phyloP scores from a whole-genome alignment of 2,113 vertebrate species.

The Laticauda colubrina region DNA sequence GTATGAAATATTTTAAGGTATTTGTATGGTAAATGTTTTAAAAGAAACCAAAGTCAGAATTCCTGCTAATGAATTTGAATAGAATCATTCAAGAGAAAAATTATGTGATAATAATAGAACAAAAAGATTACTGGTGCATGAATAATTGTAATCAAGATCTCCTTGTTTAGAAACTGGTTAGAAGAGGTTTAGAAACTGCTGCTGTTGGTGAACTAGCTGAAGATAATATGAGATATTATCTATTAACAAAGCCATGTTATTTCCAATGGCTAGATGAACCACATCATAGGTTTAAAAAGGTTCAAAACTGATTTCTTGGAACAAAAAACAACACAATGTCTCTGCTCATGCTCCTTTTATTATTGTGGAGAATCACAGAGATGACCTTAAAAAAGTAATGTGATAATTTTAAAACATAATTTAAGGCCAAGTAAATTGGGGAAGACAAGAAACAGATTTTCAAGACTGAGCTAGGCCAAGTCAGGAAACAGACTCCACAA shows the following conservation, averaged over 20 bases:
- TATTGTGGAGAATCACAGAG: background rate
- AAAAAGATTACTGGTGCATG: background rate
- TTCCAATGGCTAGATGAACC: background rate
- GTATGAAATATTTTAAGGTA: background rate
- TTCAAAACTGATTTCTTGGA: background rate
- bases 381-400: background rate
- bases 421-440: background rate
- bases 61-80: background rate
- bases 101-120: background rate
- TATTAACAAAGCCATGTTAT: background rate
- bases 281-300: background rate
- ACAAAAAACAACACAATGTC: background rate
- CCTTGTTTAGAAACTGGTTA: background rate
- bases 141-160: background rate
- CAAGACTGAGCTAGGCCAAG: background rate
- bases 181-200: background rate
- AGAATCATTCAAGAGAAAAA: background rate
- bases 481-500: background rate
- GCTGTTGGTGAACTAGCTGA: background rate
- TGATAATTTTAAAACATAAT: background rate
- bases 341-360: background rate
- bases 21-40: background rate
- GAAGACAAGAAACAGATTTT: background rate
- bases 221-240: background rate
- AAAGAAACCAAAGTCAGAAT: background rate